These are phyloP conservation scores for Tolmerus cingulatus DNA, from an alignment of 2,888 invertebrate species.

Conservation along the genomic window DNA sequence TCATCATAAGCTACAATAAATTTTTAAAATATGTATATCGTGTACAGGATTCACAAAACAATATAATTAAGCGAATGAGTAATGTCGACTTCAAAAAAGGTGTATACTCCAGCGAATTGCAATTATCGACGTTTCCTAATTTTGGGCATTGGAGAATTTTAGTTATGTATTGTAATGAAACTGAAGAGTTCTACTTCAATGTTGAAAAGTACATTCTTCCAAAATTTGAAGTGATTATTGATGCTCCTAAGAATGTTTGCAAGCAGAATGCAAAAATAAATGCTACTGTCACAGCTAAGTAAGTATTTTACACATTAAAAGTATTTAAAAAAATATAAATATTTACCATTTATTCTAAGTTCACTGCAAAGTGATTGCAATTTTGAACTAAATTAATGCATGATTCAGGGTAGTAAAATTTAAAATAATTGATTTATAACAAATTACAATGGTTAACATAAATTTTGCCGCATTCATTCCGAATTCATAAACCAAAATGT, in stretches of 20 bases:
- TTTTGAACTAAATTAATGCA: too few relatives aligned
- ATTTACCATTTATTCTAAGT: too few relatives aligned
- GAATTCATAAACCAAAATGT: too few relatives aligned
- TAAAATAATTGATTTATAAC: too few relatives aligned
- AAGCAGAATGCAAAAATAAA: conserved; percentile 79
- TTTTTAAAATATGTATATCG: not conserved
- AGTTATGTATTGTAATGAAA: conserved; percentile 52
- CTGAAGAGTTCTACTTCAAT: conserved; percentile 58
- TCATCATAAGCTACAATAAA: not conserved
- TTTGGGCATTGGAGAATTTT: conserved; percentile 86
- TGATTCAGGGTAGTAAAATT: too few relatives aligned
- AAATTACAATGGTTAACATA: too few relatives aligned
- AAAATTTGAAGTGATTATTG: conserved; percentile 85
- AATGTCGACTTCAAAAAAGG: conserved; percentile 72
- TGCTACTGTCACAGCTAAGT: conserved; percentile 82
- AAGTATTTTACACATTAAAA: conserved; percentile 56
- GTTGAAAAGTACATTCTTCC: conserved; percentile 89
- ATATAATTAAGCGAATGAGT: conserved; percentile 71
- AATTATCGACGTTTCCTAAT: conserved; percentile 79
- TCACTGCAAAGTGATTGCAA: too few relatives aligned
- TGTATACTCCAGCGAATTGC: conserved; percentile 75
- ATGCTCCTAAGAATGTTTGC: conserved; percentile 79
- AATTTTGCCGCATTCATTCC: too few relatives aligned
- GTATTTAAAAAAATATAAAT: too few relatives aligned
- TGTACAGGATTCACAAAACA: conserved; percentile 73